phyloP scores from a whole-genome alignment of 2,888 invertebrate genomes.

The Spisula solida region DNA sequence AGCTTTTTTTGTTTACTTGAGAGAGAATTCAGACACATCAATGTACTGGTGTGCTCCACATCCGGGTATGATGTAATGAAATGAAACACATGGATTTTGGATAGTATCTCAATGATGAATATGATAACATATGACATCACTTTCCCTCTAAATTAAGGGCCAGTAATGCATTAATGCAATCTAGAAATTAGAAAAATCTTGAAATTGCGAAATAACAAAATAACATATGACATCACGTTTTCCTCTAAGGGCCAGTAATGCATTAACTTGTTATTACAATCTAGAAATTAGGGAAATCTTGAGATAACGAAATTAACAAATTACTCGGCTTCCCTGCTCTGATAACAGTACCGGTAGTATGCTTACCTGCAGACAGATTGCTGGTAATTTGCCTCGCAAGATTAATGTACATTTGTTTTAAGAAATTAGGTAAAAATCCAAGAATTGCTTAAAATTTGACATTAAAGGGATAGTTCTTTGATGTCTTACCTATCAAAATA shows the following conservation, averaged over 20 bases:
- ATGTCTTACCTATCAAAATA: not conserved
- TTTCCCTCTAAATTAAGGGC: not conserved
- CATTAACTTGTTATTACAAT: too few species aligned
- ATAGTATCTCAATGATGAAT: too few species aligned
- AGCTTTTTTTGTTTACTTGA: too few species aligned
- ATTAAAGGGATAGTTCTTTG: not conserved
- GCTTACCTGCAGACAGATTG: slow-evolving; percentile 21
- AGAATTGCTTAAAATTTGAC: not conserved
- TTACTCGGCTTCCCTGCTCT: not conserved
- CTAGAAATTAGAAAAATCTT: not conserved
- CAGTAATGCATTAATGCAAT: not conserved
- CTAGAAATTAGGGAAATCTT: not conserved
- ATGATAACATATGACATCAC: too few species aligned
- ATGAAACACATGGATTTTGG: too few species aligned
- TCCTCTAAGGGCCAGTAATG: not conserved
- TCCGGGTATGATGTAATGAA: too few species aligned
- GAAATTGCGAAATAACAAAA: not conserved
- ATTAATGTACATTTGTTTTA: not conserved
- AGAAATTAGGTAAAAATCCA: not conserved
- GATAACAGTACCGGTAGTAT: not conserved
- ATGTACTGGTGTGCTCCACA: too few species aligned
- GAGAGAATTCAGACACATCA: too few species aligned
- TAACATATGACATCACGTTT: too few species aligned
- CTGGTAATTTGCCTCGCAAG: slow-evolving; percentile 21
- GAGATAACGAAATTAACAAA: not conserved